Evolutionary conservation across 1,140 invertebrate species (phyloP).

Genomic region (Pseudomyrmex flavicornis): DNA sequence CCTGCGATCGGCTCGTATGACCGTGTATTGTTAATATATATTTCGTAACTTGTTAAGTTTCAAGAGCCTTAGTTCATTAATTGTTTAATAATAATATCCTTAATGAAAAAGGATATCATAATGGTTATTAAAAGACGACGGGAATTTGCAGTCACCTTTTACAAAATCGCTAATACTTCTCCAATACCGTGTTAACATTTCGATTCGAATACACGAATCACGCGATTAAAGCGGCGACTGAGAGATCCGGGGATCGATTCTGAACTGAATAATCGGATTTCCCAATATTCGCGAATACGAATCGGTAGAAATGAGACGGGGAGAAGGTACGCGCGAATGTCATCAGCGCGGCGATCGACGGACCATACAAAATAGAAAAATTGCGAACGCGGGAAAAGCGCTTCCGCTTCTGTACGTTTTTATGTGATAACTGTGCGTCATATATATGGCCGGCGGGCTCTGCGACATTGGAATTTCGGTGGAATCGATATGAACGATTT

Average conservation of each 20-base stretch:
- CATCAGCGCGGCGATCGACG: constrained; percentile 41
- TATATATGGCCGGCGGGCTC: not conserved
- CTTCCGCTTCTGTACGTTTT: constrained; percentile 52
- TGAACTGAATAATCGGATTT: constrained; percentile 44
- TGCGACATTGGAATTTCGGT: constrained; percentile 16
- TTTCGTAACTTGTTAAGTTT: no score
- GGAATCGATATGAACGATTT: constrained; percentile 19
- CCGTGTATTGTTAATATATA: no score
- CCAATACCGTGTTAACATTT: constrained; percentile 43
- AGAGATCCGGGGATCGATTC: constrained; percentile 25
- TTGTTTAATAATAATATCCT: no score
- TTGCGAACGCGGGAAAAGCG: constrained; percentile 47
- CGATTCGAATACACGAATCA: constrained; percentile 39
- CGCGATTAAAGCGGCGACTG: constrained; percentile 37
- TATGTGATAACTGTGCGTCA: constrained; percentile 49
- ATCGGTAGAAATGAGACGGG: not conserved
- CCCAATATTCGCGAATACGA: constrained; percentile 36
- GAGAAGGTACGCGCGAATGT: constrained; percentile 33
- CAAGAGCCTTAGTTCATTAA: no score
- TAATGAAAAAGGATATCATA: no score
- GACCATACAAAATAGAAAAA: constrained; percentile 59
- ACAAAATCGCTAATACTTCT: not conserved
- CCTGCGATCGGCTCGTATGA: no score
- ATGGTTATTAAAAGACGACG: not conserved
- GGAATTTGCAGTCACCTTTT: constrained; percentile 14